These are phyloP conservation scores for Lamellibrachia luymesi DNA, from an alignment of 1,140 invertebrate species.

Conservation along the genomic window DNA sequence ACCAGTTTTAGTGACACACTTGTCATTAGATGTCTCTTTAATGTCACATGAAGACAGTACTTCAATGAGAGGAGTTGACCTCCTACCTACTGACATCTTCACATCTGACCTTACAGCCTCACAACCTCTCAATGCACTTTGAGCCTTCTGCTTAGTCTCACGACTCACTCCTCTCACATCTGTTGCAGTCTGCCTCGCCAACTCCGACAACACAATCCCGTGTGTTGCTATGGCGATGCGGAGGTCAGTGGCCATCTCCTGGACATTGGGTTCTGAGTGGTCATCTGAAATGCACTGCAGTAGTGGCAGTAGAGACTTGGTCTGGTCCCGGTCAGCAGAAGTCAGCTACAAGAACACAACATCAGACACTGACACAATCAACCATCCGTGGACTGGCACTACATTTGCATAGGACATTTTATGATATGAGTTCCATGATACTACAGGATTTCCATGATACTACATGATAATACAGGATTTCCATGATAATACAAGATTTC, in stretches of 20 bases:
- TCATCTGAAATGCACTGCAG: constrained; percentile 55
- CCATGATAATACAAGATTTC: too few relatives aligned
- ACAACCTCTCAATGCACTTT: neutral
- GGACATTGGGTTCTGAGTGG: constrained; percentile 40
- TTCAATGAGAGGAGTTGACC: neutral
- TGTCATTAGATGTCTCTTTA: neutral
- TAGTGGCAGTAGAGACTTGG: constrained; percentile 58
- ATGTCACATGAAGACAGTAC: neutral
- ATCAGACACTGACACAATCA: neutral
- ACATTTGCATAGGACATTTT: too few relatives aligned
- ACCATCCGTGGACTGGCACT: neutral
- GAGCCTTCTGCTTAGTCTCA: neutral
- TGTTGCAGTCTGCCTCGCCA: neutral
- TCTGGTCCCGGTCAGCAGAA: constrained; percentile 46
- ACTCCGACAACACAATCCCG: constrained; percentile 39
- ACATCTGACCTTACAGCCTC: neutral
- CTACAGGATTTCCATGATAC: neutral
- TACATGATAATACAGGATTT: neutral
- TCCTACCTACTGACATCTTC: neutral
- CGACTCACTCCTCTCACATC: neutral
- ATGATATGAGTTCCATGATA: neutral
- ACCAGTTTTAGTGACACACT: neutral
- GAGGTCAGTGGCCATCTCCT: constrained; percentile 53
- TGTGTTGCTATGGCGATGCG: constrained; percentile 59
- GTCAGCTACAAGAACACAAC: constrained; percentile 39